Conservation (phyloP, 2,113 vertebrate genomes). For the Bos javanicus region DNA sequence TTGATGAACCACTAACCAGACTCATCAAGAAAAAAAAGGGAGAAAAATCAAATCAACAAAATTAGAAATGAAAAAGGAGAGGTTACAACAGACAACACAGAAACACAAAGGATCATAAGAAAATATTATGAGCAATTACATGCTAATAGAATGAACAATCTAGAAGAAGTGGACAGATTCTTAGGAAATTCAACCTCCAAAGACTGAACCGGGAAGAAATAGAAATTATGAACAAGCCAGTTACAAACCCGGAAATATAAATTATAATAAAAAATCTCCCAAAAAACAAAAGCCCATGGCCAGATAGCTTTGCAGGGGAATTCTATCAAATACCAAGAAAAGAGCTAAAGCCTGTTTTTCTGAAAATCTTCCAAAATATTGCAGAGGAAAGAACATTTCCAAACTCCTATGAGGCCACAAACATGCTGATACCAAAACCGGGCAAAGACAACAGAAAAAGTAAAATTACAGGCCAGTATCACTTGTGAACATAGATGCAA, state of each 20-base stretch:
- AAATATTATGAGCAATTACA: not conserved
- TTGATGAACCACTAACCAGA: not conserved
- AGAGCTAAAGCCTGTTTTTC: not conserved
- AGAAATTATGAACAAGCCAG: not conserved
- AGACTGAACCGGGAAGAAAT: not conserved
- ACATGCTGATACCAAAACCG: accelerated
- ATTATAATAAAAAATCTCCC: not conserved
- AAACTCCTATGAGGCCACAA: not conserved
- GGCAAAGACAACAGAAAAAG: not conserved
- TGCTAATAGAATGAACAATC: not conserved
- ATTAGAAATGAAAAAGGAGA: not conserved
- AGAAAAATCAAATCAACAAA: not conserved
- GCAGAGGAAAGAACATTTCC: not conserved
- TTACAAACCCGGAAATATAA: not conserved
- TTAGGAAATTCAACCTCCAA: not conserved
- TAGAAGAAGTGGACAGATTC: not conserved
- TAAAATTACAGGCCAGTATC: not conserved
- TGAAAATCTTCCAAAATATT: not conserved
- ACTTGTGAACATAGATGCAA: not conserved
- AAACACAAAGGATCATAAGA: not conserved
- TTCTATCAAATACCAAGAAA: not conserved
- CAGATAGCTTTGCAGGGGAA: not conserved
- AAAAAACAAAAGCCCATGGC: not conserved
- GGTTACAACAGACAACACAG: not conserved
- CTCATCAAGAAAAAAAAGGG: not conserved